Conservation (phyloP, 2,888 invertebrate genomes). For the Ptilodon capucinus region DNA sequence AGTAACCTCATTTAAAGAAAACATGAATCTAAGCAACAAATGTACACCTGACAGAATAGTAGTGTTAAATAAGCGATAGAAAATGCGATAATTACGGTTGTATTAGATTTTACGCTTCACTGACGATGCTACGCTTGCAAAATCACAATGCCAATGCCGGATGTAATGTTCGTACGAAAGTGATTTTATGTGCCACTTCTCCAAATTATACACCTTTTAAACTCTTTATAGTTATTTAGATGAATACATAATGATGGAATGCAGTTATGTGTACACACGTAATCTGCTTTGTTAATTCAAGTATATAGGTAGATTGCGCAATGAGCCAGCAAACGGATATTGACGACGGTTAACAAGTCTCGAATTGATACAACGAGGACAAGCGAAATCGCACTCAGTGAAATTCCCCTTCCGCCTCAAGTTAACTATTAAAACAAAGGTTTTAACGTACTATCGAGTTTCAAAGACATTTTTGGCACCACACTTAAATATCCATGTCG, state of each 20-base stretch:
- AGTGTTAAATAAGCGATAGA: background rate
- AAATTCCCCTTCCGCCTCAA: background rate
- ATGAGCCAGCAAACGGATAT: conserved; percentile 4
- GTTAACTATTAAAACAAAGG: background rate
- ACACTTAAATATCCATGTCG: too few species aligned
- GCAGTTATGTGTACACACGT: background rate
- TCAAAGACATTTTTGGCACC: too few species aligned
- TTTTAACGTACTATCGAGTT: background rate
- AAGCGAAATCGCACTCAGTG: background rate
- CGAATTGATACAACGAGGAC: conserved; percentile 9
- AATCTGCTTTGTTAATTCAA: background rate
- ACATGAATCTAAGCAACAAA: too few species aligned
- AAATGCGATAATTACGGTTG: conserved; percentile 10
- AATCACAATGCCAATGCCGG: conserved; percentile 6
- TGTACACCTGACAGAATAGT: background rate
- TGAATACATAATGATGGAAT: background rate
- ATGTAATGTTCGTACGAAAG: conserved; percentile 7
- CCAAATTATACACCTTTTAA: background rate
- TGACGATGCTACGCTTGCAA: conserved; percentile 18
- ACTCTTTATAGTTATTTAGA: background rate
- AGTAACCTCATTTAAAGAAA: too few species aligned
- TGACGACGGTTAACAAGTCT: conserved; percentile 6
- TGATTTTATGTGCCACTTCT: conserved; percentile 5
- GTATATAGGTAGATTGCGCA: background rate
- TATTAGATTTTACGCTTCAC: conserved; percentile 11